Conservation (phyloP, 2,113 vertebrate genomes). For the Monopterus albus region DNA sequence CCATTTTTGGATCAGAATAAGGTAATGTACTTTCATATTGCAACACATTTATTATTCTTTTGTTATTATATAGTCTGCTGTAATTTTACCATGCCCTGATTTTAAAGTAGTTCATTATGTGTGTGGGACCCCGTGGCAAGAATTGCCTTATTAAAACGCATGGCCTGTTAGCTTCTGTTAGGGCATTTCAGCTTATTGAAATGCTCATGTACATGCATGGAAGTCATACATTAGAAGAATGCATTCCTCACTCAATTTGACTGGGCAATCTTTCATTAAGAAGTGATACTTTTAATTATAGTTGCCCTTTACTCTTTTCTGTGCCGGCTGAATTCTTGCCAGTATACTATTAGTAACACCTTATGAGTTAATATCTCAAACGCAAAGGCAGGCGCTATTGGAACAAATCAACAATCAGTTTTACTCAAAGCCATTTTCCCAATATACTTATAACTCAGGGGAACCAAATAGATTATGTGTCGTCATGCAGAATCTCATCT, state of each 20-base stretch:
- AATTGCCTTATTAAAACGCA: conserved; percentile 46
- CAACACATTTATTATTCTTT: conserved; percentile 36
- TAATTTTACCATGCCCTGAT: conserved; percentile 48
- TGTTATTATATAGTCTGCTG: conserved; percentile 18
- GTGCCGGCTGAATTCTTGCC: conserved; percentile 1
- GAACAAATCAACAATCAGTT: conserved; percentile 59
- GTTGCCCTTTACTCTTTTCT: conserved; percentile 15
- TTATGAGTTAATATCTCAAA: conserved; percentile 33
- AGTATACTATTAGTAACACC: conserved; percentile 3
- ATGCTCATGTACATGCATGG: neutral
- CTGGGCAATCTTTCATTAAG: conserved; percentile 31
- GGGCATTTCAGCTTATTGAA: conserved; percentile 32
- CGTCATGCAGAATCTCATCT: conserved; percentile 29
- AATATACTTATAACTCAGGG: conserved; percentile 44
- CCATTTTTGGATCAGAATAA: conserved; percentile 44
- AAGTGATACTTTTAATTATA: conserved; percentile 34
- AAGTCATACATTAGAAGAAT: conserved; percentile 3
- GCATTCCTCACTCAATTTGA: conserved; percentile 21
- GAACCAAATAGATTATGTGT: conserved; percentile 28
- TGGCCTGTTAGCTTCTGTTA: conserved; percentile 36
- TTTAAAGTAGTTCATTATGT: conserved; percentile 61
- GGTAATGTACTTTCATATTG: neutral
- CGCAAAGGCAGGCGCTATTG: conserved; percentile 28
- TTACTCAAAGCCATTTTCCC: conserved; percentile 34
- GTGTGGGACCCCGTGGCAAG: conserved; percentile 19